A percentile compares a stretch with the other conserved stretches of the same genome.
Conservation (phyloP, 2,113 vertebrate species). For the Brienomyrus brachyistius region DNA sequence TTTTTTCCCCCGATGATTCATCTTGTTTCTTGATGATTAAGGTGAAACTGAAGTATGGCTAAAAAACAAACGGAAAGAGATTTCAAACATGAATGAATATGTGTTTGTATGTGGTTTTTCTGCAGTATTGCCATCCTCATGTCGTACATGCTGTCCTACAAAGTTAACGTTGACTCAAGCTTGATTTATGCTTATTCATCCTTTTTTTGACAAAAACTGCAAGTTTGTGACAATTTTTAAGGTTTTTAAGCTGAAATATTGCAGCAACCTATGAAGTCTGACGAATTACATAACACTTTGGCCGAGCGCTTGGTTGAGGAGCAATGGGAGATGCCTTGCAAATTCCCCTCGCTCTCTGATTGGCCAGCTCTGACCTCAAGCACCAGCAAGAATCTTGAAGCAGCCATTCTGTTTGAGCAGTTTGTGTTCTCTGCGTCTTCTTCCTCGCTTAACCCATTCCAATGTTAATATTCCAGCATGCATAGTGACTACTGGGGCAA, state of each 20-base stretch:
- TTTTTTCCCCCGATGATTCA: background rate
- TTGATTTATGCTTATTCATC: background rate
- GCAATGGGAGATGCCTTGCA: constrained; percentile 35
- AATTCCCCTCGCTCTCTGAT: constrained; percentile 35
- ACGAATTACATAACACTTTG: constrained; percentile 55
- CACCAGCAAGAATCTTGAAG: constrained; percentile 46
- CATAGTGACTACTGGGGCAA: constrained; percentile 30
- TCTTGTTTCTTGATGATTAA: background rate
- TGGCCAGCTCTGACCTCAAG: constrained; percentile 37
- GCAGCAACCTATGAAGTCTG: constrained; percentile 49
- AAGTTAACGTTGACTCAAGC: background rate
- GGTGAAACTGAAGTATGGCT: background rate
- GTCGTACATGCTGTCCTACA: background rate
- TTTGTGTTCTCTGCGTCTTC: constrained; percentile 36
- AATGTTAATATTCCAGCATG: constrained; percentile 38
- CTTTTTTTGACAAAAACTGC: constrained; percentile 28
- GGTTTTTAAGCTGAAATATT: constrained; percentile 33
- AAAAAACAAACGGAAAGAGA: background rate
- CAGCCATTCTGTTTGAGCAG: constrained; percentile 34
- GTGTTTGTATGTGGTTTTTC: background rate
- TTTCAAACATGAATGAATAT: background rate
- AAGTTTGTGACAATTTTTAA: constrained; percentile 27
- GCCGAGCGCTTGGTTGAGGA: constrained; percentile 43
- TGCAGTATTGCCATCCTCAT: background rate
- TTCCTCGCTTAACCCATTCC: constrained; percentile 22